phyloP scores from a whole-genome alignment of 2,888 invertebrate genomes.

The Andrena hattorfiana region DNA sequence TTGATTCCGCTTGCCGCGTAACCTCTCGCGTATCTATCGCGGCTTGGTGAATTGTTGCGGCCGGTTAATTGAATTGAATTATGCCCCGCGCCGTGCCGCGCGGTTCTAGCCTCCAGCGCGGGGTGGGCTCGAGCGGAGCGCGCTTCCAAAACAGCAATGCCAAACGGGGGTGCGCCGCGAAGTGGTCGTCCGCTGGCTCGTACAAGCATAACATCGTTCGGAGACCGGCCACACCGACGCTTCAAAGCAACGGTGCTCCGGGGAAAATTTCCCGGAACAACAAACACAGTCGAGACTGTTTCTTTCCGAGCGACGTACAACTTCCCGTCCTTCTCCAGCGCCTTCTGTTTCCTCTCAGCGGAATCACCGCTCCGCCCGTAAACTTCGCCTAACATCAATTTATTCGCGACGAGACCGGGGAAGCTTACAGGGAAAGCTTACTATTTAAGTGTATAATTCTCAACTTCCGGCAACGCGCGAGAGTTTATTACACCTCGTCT shows the following conservation, averaged over 20 bases:
- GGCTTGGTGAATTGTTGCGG: conserved; percentile 54
- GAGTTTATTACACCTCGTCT: conserved; percentile 21
- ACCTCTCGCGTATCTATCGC: conserved; percentile 33
- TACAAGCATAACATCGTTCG: too few species aligned
- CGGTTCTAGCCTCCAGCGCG: background rate
- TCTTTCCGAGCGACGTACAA: conserved; percentile 15
- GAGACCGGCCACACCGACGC: too few species aligned
- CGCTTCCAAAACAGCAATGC: background rate
- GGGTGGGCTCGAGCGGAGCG: background rate
- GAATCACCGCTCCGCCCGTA: conserved; percentile 20
- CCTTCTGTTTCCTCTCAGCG: conserved; percentile 32
- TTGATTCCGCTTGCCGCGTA: conserved; percentile 54
- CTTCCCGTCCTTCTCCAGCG: conserved; percentile 19
- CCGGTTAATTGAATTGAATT: conserved; percentile 66
- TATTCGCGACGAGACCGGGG: conserved; percentile 6
- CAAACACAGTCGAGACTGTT: conserved; percentile 19
- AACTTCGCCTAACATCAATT: conserved; percentile 35
- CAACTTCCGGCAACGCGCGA: background rate
- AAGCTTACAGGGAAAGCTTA: conserved; percentile 10
- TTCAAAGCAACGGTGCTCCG: background rate
- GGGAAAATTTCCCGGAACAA: conserved; percentile 26
- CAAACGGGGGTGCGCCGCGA: background rate
- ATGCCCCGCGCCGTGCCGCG: conserved; percentile 34
- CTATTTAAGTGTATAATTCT: conserved; percentile 9
- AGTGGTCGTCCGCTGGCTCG: too few species aligned